A percentile compares a stretch with the other conserved stretches of the same genome.
These are phyloP conservation scores for Machimus atricapillus DNA, from an alignment of 2,888 invertebrate species.

Conservation along the genomic window DNA sequence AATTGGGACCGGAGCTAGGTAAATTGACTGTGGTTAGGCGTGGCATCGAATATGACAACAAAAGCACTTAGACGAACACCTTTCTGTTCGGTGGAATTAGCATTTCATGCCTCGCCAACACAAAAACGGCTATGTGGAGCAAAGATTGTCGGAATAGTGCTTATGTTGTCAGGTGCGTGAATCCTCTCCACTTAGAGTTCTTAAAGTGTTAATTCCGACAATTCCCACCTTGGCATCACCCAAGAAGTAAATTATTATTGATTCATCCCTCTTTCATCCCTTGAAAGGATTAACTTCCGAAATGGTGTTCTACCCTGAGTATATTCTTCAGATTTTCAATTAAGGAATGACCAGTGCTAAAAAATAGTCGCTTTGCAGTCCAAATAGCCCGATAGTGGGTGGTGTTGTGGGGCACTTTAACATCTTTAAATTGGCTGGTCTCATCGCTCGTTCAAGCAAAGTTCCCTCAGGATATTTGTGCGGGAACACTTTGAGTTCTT, in stretches of 20 bases:
- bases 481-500: neutral
- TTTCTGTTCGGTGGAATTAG: neutral
- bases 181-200: neutral
- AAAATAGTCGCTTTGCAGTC: neutral
- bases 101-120: neutral
- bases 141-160: neutral
- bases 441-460: neutral
- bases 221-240: neutral
- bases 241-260: neutral
- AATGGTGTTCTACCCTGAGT: neutral
- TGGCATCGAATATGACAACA: neutral
- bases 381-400: neutral
- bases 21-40: neutral
- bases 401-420: neutral
- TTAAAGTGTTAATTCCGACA: neutral
- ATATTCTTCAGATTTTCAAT: neutral
- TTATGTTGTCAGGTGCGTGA: neutral
- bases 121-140: neutral
- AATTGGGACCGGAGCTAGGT: neutral
- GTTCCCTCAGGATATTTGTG: neutral
- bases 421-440: neutral
- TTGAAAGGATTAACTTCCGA: neutral
- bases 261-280: neutral
- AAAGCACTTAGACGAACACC: neutral
- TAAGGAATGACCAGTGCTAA: neutral